Base-by-base conservation (phyloP, 2,113 vertebrate genomes). In the Chaetodon auriga region DNA sequence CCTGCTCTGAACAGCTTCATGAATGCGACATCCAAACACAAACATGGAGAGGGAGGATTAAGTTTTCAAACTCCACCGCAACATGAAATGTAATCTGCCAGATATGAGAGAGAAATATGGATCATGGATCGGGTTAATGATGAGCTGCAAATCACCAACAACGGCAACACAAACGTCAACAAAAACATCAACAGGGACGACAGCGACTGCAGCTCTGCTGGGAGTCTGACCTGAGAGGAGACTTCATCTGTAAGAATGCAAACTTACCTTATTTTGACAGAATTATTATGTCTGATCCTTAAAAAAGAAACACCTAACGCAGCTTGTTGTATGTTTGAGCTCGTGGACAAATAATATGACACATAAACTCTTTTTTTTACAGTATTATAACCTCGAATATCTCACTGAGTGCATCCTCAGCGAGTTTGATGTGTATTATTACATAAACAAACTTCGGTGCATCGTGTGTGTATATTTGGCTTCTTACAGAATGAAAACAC, bases 1-100 rank as follows among this genome's bases (percentile, higher is more conserved):
- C 83, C 88, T 72, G 82, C 45, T 88, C 82, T 16, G 16, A 13
- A 35, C 63, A 63, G 80, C 73, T 91, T 87, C 66, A 92, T 87
- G 76, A 81, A 84, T 4, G 72, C 1, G 7, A 69, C 57, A 68
- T 6, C 41, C 75, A 74, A 62, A 83, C 41, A 57, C 30, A 45
- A 15, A 35, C 5, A 61, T 61, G 14, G 16, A 30, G 62, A 68
- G 53, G 41, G 49, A 83, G 36, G 53, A 70, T 84, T 60, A 75
- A 36, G 41, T 60, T 66, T 58, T 72, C 77, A 91, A 87, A 89
- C 68, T 65, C 58, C 86, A 91, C 68, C 8, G 38, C 89, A 91
- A 81, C 18, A 30, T 43, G 30, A 65, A n/a, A 51, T 35, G 36
- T 3, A 45, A 11, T n/a, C 16, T 9, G 38, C 65, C 74, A 87